Evolutionary conservation across 1,140 invertebrate species (phyloP).

Genomic region (Brachionus koreanus): DNA sequence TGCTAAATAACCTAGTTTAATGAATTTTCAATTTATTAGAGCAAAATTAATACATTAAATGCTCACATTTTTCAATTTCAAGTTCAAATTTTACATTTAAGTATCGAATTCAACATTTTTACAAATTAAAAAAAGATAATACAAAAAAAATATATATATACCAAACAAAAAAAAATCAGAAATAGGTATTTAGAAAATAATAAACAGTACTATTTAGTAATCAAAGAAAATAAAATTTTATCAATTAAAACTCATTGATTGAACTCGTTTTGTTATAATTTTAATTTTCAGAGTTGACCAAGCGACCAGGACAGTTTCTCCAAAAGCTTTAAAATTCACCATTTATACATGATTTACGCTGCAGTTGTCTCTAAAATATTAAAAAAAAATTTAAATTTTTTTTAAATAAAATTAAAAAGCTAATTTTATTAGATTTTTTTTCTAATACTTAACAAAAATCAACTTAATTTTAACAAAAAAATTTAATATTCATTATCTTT

Average conservation of each 20-base stretch:
- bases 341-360: background rate
- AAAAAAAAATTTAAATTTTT: too few species aligned
- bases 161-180: background rate
- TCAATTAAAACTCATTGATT: conserved; percentile 1
- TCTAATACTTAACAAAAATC: too few species aligned
- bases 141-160: background rate
- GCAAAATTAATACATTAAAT: background rate
- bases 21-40: background rate
- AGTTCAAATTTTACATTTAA: background rate
- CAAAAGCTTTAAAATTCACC: background rate
- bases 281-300: background rate
- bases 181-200: background rate
- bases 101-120: background rate
- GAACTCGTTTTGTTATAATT: background rate
- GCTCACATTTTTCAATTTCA: background rate
- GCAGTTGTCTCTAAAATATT: too few species aligned
- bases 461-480: too few species aligned
- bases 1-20: background rate
- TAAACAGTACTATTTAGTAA: background rate
- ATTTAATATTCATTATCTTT: too few species aligned
- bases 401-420: too few species aligned
- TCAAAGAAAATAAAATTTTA: conserved; percentile 1
- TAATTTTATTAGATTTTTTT: too few species aligned
- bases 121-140: background rate
- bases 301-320: background rate